phyloP scores from a whole-genome alignment of 2,888 invertebrate genomes.

The Selenia dentaria region DNA sequence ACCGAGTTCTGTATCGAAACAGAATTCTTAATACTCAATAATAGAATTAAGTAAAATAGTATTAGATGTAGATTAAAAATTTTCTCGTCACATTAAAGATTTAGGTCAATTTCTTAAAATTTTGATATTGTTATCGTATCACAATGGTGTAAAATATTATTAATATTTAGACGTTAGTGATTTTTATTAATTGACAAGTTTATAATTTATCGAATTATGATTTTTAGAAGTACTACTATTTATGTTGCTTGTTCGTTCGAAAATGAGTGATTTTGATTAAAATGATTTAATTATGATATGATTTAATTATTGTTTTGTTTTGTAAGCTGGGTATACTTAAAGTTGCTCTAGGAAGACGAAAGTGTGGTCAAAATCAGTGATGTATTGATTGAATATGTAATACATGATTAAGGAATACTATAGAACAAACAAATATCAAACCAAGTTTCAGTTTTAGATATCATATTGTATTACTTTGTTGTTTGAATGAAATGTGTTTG shows the following conservation, averaged over 20 bases:
- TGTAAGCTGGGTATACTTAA: too few relatives aligned
- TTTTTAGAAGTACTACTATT: slow-evolving; percentile 14
- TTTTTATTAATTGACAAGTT: slow-evolving; percentile 18
- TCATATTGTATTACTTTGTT: too few relatives aligned
- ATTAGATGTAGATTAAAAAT: slow-evolving; percentile 35
- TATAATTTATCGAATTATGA: slow-evolving; percentile 14
- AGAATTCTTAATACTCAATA: slow-evolving; percentile 65
- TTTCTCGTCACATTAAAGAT: slow-evolving; percentile 69
- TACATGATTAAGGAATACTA: too few relatives aligned
- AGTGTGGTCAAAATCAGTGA: too few relatives aligned
- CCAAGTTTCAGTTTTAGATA: too few relatives aligned
- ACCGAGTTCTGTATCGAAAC: slow-evolving; percentile 56
- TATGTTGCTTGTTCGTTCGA: slow-evolving; percentile 26
- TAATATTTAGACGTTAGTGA: slow-evolving; percentile 26
- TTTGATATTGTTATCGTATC: slow-evolving; percentile 46
- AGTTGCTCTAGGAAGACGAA: too few relatives aligned
- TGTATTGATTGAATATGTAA: too few relatives aligned
- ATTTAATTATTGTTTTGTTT: slow-evolving; percentile 1
- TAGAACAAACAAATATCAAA: too few relatives aligned
- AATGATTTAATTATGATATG: not conserved
- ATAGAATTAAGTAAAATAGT: slow-evolving; percentile 29
- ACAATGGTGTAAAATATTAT: slow-evolving; percentile 42
- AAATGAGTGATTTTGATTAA: slow-evolving; percentile 18
- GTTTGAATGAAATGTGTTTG: too few relatives aligned
- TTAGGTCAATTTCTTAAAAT: slow-evolving; percentile 64